phyloP scores from a whole-genome alignment of 2,888 invertebrate species.

The Acrobeloides nanus region DNA sequence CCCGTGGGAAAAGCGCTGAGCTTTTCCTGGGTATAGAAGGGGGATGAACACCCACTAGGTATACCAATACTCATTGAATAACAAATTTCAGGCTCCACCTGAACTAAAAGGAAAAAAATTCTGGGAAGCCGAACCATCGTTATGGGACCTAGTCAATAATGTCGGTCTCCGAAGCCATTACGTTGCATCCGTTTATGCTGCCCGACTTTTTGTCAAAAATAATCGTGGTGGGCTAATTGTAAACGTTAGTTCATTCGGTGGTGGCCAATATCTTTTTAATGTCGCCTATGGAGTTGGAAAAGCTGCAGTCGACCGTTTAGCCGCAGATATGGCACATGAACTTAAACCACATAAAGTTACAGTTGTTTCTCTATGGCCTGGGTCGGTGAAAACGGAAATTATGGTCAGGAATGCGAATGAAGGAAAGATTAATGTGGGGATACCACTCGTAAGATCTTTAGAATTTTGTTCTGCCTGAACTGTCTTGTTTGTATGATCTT shows the following conservation, averaged over 20 bases:
- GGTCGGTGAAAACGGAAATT: conserved; percentile 54
- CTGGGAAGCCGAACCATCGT: too few relatives aligned
- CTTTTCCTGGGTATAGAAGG: too few relatives aligned
- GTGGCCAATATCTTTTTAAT: conserved; percentile 54
- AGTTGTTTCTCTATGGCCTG: conserved; percentile 57
- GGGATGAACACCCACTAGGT: too few relatives aligned
- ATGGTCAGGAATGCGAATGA: not conserved
- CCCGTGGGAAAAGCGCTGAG: too few relatives aligned
- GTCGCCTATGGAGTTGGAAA: conserved; percentile 58
- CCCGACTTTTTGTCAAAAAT: conserved; percentile 56
- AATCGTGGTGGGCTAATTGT: conserved; percentile 56
- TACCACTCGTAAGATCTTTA: too few relatives aligned
- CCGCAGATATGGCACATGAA: conserved; percentile 56
- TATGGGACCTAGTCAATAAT: conserved; percentile 57
- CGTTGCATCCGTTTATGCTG: conserved; percentile 55
- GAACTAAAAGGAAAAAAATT: too few relatives aligned
- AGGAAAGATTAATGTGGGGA: too few relatives aligned
- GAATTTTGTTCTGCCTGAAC: too few relatives aligned
- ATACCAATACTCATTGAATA: too few relatives aligned
- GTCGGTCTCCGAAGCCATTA: conserved; percentile 57
- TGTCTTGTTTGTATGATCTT: too few relatives aligned
- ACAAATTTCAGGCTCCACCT: too few relatives aligned
- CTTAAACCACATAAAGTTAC: conserved; percentile 54
- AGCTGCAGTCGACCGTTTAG: conserved; percentile 58
- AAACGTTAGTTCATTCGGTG: conserved; percentile 56